Base-by-base conservation (phyloP, 2,797 vertebrate genomes). In the Melanotaenia boesemani region DNA sequence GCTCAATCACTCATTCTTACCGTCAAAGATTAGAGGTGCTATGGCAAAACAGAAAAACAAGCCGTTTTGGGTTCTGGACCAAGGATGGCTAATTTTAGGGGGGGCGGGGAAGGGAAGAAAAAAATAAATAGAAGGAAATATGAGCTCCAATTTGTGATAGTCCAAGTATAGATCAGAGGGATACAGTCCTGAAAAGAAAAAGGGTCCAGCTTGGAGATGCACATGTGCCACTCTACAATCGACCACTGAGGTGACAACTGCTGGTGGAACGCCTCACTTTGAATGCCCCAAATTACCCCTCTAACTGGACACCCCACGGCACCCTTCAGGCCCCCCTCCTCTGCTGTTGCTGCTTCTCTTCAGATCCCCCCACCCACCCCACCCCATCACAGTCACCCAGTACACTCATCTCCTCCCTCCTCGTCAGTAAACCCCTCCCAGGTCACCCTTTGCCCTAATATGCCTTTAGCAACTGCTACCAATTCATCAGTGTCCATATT, bases 401-500 rank as follows among this genome's bases (percentile, higher is more conserved):
- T 41, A 50, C 71, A 76, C 79, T 80, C 88, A 64, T 55, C 57
- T 67, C 63, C 67, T 65, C 67, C 70, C 54, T 18, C 32, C 32
- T 67, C 30, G 32, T 69, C 37, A 58, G 30, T 34, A 84, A 76
- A 87, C 87, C 82, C 84, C 89, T 86, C 89, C 89, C 86, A 84
- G 70, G 77, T 85, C 89, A 88, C 86, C 91, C 90, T 89, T 83
- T 94, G 92, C 92, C 93, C 93, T 93, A 94, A 94, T 93, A 92
- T 92, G 93, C 88, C 92, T 93, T 79, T 80, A 93, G 85, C 94
- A 95, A 95, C 95, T 95, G 94, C 83, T 86, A 87, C 91, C 90
- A 86, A 94, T 94, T 91, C 90, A 88, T 95, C 93, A 94, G 88
- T 77, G 93, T 91, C 92, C 67, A 58, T 72, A 61, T 41, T 72